Evolutionary conservation across 2,113 vertebrate species (phyloP).

Genomic region (Corythoichthys intestinalis): DNA sequence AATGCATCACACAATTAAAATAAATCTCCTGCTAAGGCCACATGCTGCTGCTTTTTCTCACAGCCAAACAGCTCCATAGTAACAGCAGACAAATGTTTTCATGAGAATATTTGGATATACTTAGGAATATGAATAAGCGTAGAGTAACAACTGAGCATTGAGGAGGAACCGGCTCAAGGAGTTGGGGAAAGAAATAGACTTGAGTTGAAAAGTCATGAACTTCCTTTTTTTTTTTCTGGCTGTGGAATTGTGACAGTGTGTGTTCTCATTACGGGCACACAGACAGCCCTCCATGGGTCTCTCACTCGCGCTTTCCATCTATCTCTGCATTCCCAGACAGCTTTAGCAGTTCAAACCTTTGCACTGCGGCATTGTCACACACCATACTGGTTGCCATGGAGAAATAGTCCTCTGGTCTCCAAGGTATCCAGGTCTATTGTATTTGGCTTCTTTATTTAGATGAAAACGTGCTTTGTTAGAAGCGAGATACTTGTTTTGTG

Average conservation of each 20-base stretch:
- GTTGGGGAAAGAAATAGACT: conserved; percentile 50
- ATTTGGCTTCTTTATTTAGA: conserved; percentile 79
- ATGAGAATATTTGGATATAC: conserved; percentile 46
- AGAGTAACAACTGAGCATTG: conserved; percentile 53
- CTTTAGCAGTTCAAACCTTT: conserved; percentile 70
- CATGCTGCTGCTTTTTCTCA: conserved; percentile 43
- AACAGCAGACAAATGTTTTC: conserved; percentile 54
- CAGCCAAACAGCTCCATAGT: conserved; percentile 55
- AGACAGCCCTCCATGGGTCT: conserved; percentile 51
- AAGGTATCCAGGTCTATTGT: conserved; percentile 79
- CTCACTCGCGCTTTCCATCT: conserved; percentile 59
- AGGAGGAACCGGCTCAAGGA: conserved; percentile 51
- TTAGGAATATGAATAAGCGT: conserved; percentile 49
- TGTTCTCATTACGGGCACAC: conserved; percentile 66
- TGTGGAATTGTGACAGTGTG: conserved; percentile 66
- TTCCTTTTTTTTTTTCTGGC: conserved; percentile 47
- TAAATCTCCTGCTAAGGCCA: conserved; percentile 54
- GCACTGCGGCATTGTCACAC: conserved; percentile 73
- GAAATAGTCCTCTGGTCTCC: conserved; percentile 80
- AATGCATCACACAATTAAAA: conserved; percentile 60
- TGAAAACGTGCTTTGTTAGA: conserved; percentile 77
- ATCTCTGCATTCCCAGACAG: conserved; percentile 73
- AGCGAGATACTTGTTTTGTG: conserved; percentile 60
- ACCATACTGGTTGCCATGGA: conserved; percentile 78
- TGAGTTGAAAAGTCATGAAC: conserved; percentile 65